Base-by-base conservation (phyloP, 2,113 vertebrate genomes). In the Vulpes vulpes region DNA sequence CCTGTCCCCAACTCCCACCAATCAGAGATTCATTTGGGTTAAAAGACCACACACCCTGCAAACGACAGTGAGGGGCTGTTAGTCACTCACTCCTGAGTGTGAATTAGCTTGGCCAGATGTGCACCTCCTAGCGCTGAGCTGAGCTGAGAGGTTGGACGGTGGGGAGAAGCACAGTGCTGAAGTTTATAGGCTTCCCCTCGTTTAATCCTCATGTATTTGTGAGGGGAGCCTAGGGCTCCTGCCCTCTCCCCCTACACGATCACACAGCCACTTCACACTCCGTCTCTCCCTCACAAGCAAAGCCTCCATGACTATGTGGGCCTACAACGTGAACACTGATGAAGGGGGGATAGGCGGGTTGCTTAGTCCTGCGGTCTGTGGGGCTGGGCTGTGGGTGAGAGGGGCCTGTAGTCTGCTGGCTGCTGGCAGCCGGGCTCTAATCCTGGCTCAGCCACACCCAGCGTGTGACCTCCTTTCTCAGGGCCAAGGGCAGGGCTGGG, bases 301-400 rank as follows among this genome's bases (percentile, higher is more conserved):
- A 86, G 53, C 78, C 55, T 67, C 73, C 76, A 7, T 62, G 7
- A 7, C 22, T 7, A 67, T 51, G 43, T 30, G 51, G 73, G 32
- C 53, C 62, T 15, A 2, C 11, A 59, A 27, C 8, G 43, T 62
- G 57, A 32, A 65, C 59, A 30, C 8, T 0, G 25, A 19, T 4
- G 6, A 0, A 2, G 25, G 65, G 69, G 51, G 74, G 0, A 3
- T 20, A 14, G 62, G 92, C 35, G 3, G 7, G 5, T 11, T 0
- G 3, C 14, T 71, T 5, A 3, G 64, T 16, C 11, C 49, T 14
- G 1, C 0, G 3, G 27, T 49, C 55, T 83, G 9, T 4, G 10
- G 53, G 49, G 23, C 71, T n/a, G 11, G 9, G 71, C 64, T 64
- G 38, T 25, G 62, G 25, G 23, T 20, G 43, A 43, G 43, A 43